phyloP scores from a whole-genome alignment of 1,140 invertebrate species.

The Triops longicaudatus region DNA sequence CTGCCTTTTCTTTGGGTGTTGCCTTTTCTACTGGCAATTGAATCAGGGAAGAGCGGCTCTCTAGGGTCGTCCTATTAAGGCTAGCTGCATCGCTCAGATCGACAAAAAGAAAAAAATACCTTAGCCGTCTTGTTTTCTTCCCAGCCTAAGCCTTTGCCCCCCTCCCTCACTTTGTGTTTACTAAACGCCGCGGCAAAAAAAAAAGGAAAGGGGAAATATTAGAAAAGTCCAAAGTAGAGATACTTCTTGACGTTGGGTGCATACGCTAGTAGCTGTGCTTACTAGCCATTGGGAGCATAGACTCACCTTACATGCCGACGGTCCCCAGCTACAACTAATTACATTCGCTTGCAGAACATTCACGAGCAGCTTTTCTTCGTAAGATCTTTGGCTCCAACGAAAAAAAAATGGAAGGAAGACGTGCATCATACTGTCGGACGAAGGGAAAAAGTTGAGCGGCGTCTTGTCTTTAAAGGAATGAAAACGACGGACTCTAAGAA shows the following conservation, averaged over 20 bases:
- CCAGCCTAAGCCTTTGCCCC: not conserved
- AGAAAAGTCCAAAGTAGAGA: not conserved
- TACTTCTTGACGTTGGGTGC: not conserved
- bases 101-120: not conserved
- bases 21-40: constrained; percentile 2
- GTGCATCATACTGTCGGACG: not conserved
- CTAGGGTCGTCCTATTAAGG: not conserved
- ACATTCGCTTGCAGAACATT: not conserved
- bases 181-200: not conserved
- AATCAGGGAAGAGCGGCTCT: not conserved
- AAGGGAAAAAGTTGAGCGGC: not conserved
- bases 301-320: not conserved
- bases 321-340: constrained; percentile 6
- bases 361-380: not conserved
- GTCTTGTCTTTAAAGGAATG: not conserved
- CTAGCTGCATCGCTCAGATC: constrained; percentile 8
- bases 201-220: not conserved
- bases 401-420: not conserved
- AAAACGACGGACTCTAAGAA: not conserved
- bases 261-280: constrained; percentile 1
- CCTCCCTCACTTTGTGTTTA: not conserved
- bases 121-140: not conserved
- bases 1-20: not conserved
- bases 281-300: not conserved
- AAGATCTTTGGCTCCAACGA: not conserved